A percentile compares a stretch with the other conserved stretches of the same genome.
These are phyloP conservation scores for Strix occidentalis DNA, from an alignment of 2,797 vertebrate species.

Conservation along the genomic window DNA sequence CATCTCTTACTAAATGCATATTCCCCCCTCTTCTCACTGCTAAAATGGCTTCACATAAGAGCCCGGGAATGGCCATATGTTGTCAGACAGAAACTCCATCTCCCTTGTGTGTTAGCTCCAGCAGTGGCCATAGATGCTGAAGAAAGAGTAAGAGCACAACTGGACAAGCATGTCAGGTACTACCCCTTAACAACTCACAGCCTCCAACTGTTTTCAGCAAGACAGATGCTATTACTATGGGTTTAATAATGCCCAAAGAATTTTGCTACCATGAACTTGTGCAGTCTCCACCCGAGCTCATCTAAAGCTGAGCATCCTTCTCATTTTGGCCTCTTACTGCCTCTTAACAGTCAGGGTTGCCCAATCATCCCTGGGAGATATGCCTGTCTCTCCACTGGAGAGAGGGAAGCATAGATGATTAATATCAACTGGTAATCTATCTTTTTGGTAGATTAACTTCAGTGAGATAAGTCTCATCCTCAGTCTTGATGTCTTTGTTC, in stretches of 20 bases:
- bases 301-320: background rate
- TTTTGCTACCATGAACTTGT: background rate
- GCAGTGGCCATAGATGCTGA: background rate
- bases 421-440: background rate
- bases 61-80: background rate
- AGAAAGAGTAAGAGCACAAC: background rate
- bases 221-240: background rate
- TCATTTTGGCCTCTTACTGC: background rate
- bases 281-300: background rate
- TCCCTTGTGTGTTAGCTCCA: background rate
- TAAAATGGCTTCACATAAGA: background rate
- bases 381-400: background rate
- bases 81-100: background rate
- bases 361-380: background rate
- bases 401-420: background rate
- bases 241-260: background rate
- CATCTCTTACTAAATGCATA: background rate
- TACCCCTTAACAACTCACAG: background rate
- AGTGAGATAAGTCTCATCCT: background rate
- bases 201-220: background rate
- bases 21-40: background rate
- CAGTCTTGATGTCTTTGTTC: background rate
- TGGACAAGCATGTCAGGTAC: background rate
- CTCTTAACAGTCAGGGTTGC: background rate
- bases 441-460: constrained; percentile 4